phyloP scores from a whole-genome alignment of 2,888 invertebrate species.

The Plagiodera versicolora region DNA sequence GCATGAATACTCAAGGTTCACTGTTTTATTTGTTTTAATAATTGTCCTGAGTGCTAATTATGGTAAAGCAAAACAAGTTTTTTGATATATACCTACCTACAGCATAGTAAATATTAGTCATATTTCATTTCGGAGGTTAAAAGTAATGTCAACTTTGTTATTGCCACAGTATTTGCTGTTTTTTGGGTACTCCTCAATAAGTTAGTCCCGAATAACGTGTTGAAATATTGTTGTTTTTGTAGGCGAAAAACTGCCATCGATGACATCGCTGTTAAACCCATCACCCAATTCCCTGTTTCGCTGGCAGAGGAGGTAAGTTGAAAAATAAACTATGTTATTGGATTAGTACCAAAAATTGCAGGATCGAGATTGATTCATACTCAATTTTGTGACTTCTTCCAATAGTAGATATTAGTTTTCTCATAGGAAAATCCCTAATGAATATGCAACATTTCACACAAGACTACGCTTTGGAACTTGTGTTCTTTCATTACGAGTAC shows the following conservation, averaged over 20 bases:
- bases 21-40: constrained; percentile 39
- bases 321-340: too few species aligned
- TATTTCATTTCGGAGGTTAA: constrained; percentile 26
- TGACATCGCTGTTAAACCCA: constrained; percentile 87
- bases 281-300: constrained; percentile 83
- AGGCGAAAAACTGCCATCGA: constrained; percentile 73
- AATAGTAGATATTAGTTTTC: too few species aligned
- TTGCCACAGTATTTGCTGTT: constrained; percentile 46
- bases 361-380: too few species aligned
- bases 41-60: constrained; percentile 26
- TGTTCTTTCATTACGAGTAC: too few species aligned
- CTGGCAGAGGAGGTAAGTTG: constrained; percentile 77
- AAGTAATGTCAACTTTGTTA: constrained; percentile 42
- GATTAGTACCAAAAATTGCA: too few species aligned
- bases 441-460: too few species aligned
- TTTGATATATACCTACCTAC: constrained; percentile 19
- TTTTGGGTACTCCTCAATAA: constrained; percentile 38
- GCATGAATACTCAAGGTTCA: constrained; percentile 36
- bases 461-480: too few species aligned
- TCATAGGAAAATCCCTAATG: too few species aligned
- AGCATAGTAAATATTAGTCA: neutral
- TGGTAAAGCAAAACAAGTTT: constrained; percentile 40
- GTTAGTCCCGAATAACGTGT: constrained; percentile 8
- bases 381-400: too few species aligned
- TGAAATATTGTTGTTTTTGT: constrained; percentile 23